Evolutionary conservation across 1,140 invertebrate species (phyloP), one percentile per base, ranked within the genome.

Genomic region (Pseudomyrmex cubaensis): DNA sequence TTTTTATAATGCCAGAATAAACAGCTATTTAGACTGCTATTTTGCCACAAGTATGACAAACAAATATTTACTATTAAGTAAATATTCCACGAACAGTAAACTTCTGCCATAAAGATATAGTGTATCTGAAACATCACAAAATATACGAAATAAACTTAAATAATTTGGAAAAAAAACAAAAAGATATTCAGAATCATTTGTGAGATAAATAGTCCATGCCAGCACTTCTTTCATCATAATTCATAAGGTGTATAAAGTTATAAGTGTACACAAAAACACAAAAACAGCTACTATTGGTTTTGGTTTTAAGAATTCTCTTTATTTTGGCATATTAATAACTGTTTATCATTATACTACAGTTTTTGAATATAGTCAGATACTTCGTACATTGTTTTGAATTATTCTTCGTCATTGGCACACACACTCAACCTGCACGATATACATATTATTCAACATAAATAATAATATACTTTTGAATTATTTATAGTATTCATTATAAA

Each of bases 1-100:
- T 78, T 48, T 84, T 84, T 87, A 69, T 25, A 89, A 90, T 91
- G 90, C 90, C 90, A 91, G 88, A 92, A 92, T 91, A 90, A 93
- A 92, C 89, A 92, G 91, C 83, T 91, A 72, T 83, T 64, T 74
- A 57, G 48, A 75, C n/a, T 56, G 78, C 70, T 74, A 50, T 52
- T 82, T 85, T 89, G 22, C 54, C 44, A 22, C 17, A 52, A 25
- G 20, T 56, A 52, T 52, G 13, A 12, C 35, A 35, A 15, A 25
- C 12, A 52, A 56, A 35, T 13, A 15, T 2, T 8, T 7, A 22
- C 3, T 8, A 50, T 52, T 4, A 62, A 35, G 25, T n/a, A n/a
- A n/a, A n/a, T n/a, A n/a, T 25, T 35, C 35, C 35, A 35, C 35
- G 2, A 35, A 7, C 35, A 35, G 5, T 35, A 35, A 35, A 35